phyloP scores from a whole-genome alignment of 2,797 vertebrate species.

The Stomatorhinus walkeri region DNA sequence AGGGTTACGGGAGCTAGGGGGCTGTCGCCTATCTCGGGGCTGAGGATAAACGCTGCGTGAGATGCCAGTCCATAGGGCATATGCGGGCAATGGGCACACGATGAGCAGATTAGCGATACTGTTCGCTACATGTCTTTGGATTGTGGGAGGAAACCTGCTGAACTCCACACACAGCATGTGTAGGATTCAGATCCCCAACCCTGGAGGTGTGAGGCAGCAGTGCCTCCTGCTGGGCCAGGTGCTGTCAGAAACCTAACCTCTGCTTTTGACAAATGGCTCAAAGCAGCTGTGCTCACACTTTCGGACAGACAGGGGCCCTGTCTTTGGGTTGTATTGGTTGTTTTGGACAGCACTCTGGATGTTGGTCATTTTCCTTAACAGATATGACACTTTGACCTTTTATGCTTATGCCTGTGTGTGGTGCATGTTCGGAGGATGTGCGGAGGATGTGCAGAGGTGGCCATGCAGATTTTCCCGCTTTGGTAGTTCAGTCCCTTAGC shows the following conservation, averaged over 20 bases:
- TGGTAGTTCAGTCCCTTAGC: neutral
- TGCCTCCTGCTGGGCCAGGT: neutral
- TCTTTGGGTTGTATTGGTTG: neutral
- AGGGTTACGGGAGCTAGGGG: neutral
- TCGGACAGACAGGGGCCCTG: neutral
- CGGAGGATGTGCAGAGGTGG: neutral
- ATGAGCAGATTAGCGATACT: neutral
- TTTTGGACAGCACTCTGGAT: neutral
- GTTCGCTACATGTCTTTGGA: neutral
- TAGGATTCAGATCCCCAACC: neutral
- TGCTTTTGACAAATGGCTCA: neutral
- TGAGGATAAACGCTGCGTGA: neutral
- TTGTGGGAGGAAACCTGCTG: neutral
- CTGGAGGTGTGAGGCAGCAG: neutral
- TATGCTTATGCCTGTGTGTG: neutral
- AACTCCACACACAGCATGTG: neutral
- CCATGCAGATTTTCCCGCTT: neutral
- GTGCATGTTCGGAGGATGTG: neutral
- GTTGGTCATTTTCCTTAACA: neutral
- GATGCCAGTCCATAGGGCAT: neutral
- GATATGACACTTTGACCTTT: neutral
- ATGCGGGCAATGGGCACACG: neutral
- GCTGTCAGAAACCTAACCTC: neutral
- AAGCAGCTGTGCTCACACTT: neutral
- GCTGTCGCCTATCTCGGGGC: neutral